These are phyloP conservation scores for Dusona sp. DNA, from an alignment of 2,888 invertebrate genomes.

Conservation along the genomic window DNA sequence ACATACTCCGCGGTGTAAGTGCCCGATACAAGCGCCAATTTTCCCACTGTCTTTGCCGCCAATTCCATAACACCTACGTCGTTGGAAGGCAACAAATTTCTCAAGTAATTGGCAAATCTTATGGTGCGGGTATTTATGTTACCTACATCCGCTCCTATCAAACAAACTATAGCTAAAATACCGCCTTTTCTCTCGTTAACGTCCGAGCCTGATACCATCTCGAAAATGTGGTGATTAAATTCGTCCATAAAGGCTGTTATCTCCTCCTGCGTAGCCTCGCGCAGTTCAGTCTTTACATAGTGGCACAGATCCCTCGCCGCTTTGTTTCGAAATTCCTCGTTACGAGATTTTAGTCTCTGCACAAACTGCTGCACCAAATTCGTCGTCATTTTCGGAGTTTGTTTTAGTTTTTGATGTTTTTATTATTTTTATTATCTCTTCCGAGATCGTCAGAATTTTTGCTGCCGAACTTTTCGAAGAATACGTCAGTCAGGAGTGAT, in stretches of 20 bases:
- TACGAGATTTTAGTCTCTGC: slow-evolving; percentile 94
- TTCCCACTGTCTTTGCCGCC: slow-evolving; percentile 97
- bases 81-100: slow-evolving; percentile 95
- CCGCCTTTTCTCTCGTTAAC: slow-evolving; percentile 98
- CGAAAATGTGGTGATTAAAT: slow-evolving; percentile 97
- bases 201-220: slow-evolving; percentile 97
- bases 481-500: neutral
- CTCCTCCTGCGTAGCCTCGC: slow-evolving; percentile 96
- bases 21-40: slow-evolving; percentile 95
- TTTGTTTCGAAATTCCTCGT: slow-evolving; percentile 93
- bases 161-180: slow-evolving; percentile 96
- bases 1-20: slow-evolving; percentile 98
- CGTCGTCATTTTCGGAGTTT: slow-evolving; percentile 85
- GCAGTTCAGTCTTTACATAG: slow-evolving; percentile 95
- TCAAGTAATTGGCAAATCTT: slow-evolving; percentile 96
- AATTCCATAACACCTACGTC: slow-evolving; percentile 98
- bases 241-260: slow-evolving; percentile 96
- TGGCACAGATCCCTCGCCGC: slow-evolving; percentile 95
- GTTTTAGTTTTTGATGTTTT: neutral
- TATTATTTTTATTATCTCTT: neutral
- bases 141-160: slow-evolving; percentile 97
- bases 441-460: neutral
- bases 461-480: neutral
- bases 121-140: slow-evolving; percentile 95
- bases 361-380: slow-evolving; percentile 92